Base-by-base conservation (phyloP, 2,888 invertebrate genomes). In the Hylaea fasciaria region DNA sequence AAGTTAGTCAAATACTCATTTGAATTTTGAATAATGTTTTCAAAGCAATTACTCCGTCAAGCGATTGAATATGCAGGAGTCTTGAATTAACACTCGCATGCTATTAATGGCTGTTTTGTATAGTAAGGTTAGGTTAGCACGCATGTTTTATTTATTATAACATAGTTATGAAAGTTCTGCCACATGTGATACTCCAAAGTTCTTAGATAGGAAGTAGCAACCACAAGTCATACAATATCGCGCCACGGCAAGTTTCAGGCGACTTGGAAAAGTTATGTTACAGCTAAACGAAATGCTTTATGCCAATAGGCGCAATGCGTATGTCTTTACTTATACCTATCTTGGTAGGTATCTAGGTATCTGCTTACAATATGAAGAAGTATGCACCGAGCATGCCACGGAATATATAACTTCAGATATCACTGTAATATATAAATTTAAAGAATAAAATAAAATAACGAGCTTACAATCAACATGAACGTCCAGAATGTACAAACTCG, bases 1-100 rank as follows among this genome's bases (percentile, higher is more conserved):
- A 28, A 51, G 16, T 48, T 37, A 35, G 13, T 13, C 16, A 44
- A 44, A 43, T 17, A 37, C 37, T n/a, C 37, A 37, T 12, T n/a
- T 37, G 37, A 7, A 45, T 45, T 28, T 13, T 45, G 45, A 37
- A 41, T 41, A 47, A 47, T 35, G 47, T 28, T 32, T 43, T 32
- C 13, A 47, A 47, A 41, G 17, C 54, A 39, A 16, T 40, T 9
- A 46, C 17, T 37, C 44, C 11, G 35, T 17, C 14, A 17, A 9
- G 28, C 28, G 3, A 39, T 54, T 12, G 46, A 53, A 45, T 53
- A 44, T 37, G 35, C 35, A 52, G 32, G 22, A 49, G 37, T 28
- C 45, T 37, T 35, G 52, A 28, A 43, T 14, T 3, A 40, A 49
- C 40, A 17, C 37, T 12, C n/a, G 22, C 22, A 22, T 22, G 22